Evolutionary conservation across 2,888 invertebrate genomes (phyloP).

Genomic region (Drosophila cracens): DNA sequence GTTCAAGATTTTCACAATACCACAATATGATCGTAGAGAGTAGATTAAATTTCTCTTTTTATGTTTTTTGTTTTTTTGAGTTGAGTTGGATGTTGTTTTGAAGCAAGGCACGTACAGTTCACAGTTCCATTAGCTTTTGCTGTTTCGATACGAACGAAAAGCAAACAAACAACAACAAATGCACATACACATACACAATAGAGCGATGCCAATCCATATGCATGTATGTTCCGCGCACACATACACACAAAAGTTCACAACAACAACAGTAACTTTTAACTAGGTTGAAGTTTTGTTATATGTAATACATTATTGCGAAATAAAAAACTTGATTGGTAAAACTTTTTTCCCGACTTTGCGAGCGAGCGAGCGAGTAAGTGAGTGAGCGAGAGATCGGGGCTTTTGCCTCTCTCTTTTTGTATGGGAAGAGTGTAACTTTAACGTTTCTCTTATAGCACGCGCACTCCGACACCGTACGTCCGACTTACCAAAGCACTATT

Average conservation of each 20-base stretch:
- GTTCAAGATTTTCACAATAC: constrained; percentile 22
- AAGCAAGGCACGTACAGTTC: constrained; percentile 64
- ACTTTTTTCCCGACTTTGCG: constrained; percentile 74
- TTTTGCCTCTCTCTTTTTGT: constrained; percentile 60
- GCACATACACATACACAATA: constrained; percentile 28
- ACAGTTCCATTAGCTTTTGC: constrained; percentile 67
- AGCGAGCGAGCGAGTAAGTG: constrained; percentile 60
- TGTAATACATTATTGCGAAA: constrained; percentile 79
- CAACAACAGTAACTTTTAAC: constrained; percentile 76
- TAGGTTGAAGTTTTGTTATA: constrained; percentile 79
- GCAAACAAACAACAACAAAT: constrained; percentile 61
- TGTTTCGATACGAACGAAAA: constrained; percentile 58
- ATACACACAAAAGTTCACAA: constrained; percentile 66
- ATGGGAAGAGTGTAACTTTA: constrained; percentile 36
- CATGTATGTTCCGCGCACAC: constrained; percentile 55
- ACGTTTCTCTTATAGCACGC: constrained; percentile 52
- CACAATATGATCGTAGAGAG: constrained; percentile 33
- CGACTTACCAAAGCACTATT: constrained; percentile 60
- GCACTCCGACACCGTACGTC: constrained; percentile 52
- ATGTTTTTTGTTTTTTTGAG: constrained; percentile 17
- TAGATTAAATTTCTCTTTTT: constrained; percentile 49
- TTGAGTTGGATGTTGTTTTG: constrained; percentile 53
- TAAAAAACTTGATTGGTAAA: constrained; percentile 81
- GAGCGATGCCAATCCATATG: constrained; percentile 50
- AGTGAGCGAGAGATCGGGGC: constrained; percentile 68